These are phyloP conservation scores for Micropoecilia bifurca DNA, from an alignment of 2,797 vertebrate species.

Conservation along the genomic window DNA sequence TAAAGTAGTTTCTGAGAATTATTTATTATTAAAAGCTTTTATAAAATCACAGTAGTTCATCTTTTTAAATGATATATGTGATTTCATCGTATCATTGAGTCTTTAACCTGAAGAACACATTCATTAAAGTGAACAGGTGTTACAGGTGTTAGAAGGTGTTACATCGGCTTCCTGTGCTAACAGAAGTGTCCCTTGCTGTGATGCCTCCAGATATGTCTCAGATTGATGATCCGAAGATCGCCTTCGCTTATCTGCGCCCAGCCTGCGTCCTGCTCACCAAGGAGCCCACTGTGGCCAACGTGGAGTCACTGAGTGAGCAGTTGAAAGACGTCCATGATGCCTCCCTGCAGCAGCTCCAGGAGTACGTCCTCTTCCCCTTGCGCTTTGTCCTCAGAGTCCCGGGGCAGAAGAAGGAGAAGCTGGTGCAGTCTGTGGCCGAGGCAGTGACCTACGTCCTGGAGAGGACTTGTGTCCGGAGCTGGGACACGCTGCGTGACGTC, in stretches of 20 bases:
- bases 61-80: too few relatives aligned
- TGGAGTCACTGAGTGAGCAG: conserved; percentile 78
- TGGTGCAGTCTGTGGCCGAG: conserved; percentile 84
- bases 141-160: background rate
- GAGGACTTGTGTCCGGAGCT: conserved; percentile 85
- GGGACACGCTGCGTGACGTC: conserved; percentile 86
- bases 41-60: too few relatives aligned
- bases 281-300: conserved; percentile 84
- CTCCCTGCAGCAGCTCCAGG: conserved; percentile 93
- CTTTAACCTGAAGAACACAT: background rate
- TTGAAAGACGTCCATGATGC: conserved; percentile 82
- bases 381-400: conserved; percentile 89
- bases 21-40: too few relatives aligned
- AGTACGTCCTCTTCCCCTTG: conserved; percentile 94
- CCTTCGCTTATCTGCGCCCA: conserved; percentile 90
- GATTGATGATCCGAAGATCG: conserved; percentile 88
- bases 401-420: conserved; percentile 81
- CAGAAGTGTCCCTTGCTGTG: conserved; percentile 14
- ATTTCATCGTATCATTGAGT: too few relatives aligned
- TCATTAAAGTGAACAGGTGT: background rate
- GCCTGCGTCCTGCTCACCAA: conserved; percentile 89
- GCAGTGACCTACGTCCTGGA: conserved; percentile 85
- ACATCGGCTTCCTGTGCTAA: background rate
- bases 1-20: too few relatives aligned
- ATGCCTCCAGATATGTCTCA: conserved; percentile 76